Conservation (phyloP, 2,888 invertebrate species). For the Lagria hirta region DNA sequence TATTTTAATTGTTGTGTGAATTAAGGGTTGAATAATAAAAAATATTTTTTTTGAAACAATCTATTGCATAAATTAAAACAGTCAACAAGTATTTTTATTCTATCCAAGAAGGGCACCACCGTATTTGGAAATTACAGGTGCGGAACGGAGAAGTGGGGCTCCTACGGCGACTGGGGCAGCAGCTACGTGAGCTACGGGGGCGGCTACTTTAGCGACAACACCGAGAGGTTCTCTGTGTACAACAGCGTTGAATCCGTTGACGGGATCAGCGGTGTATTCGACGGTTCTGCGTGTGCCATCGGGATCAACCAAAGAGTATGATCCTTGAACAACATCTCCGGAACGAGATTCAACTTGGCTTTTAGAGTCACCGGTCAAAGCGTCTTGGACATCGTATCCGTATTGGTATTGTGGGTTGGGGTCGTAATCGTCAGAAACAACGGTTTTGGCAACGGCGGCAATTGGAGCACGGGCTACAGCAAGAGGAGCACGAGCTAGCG, state of each 20-base stretch:
- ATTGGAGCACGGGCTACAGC: slow-evolving; percentile 37
- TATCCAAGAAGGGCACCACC: slow-evolving; percentile 17
- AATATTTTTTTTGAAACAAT: too few species aligned
- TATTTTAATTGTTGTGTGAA: too few species aligned
- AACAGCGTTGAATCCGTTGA: slow-evolving; percentile 64
- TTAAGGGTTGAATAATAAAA: too few species aligned
- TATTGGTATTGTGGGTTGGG: slow-evolving; percentile 58
- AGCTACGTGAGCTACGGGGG: slow-evolving; percentile 24
- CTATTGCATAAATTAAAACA: too few species aligned
- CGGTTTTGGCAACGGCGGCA: slow-evolving; percentile 28
- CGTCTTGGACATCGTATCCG: slow-evolving; percentile 54
- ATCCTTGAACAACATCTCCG: slow-evolving; percentile 58
- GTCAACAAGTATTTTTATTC: too few species aligned
- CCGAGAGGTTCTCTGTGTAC: slow-evolving; percentile 58
- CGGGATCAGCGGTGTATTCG: slow-evolving; percentile 60
- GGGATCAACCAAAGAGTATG: slow-evolving; percentile 57
- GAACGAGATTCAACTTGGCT: slow-evolving; percentile 56
- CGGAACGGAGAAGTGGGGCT: slow-evolving; percentile 31
- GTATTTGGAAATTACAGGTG: slow-evolving; percentile 25
- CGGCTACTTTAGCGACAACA: slow-evolving; percentile 51
- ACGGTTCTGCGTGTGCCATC: slow-evolving; percentile 57
- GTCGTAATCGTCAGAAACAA: slow-evolving; percentile 38
- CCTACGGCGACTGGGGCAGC: slow-evolving; percentile 31
- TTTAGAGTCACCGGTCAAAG: slow-evolving; percentile 57
- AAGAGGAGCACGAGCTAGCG: slow-evolving; percentile 30